Evolutionary conservation across 2,888 invertebrate genomes (phyloP).

Genomic region (Chelonus formosanus): DNA sequence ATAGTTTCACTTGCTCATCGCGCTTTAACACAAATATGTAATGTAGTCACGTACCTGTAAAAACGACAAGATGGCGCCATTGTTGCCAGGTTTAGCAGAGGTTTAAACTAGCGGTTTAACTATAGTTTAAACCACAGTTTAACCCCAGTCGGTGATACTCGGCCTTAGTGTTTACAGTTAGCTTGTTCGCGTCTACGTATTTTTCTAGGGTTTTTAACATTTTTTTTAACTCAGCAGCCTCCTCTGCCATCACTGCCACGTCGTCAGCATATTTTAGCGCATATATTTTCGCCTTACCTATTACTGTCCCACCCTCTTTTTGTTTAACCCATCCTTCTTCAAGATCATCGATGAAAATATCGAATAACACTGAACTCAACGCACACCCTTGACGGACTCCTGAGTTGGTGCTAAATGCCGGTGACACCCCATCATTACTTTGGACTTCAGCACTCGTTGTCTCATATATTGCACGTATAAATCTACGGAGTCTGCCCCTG

Average conservation of each 20-base stretch:
- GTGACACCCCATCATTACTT: background rate
- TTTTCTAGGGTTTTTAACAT: constrained; percentile 24
- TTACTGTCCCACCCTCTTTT: constrained; percentile 11
- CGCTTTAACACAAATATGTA: too few species aligned
- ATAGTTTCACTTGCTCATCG: too few species aligned
- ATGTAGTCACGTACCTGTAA: too few species aligned
- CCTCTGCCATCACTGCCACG: constrained; percentile 26
- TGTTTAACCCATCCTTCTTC: constrained; percentile 17
- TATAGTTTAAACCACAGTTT: too few species aligned
- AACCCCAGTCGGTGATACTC: too few species aligned
- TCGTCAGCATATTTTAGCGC: constrained; percentile 34
- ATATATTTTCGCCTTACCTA: constrained; percentile 20
- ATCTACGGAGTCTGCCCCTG: background rate
- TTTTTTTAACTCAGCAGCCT: constrained; percentile 6
- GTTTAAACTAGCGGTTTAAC: too few species aligned
- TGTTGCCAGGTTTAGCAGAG: too few species aligned
- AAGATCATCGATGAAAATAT: constrained; percentile 4
- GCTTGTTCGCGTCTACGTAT: background rate
- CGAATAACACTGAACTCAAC: background rate
- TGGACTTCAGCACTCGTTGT: background rate
- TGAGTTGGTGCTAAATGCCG: background rate
- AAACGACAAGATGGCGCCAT: too few species aligned
- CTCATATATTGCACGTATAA: background rate
- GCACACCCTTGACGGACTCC: background rate
- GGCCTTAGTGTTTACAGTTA: constrained; percentile 25